These are phyloP conservation scores for Acleris emargana DNA, from an alignment of 2,888 invertebrate genomes.

Conservation along the genomic window DNA sequence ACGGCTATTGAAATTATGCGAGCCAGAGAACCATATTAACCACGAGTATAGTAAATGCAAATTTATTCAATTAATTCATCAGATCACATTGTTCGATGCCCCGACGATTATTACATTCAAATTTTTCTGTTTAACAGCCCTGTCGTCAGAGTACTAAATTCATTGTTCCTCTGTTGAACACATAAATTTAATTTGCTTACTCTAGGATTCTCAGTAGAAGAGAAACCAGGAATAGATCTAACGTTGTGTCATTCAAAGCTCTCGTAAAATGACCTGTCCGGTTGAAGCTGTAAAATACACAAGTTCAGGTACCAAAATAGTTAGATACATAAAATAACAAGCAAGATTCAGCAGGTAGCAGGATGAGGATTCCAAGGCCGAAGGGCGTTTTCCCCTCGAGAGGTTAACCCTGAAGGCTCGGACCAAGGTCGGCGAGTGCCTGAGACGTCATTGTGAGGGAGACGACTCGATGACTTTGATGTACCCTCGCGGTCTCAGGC, in stretches of 20 bases:
- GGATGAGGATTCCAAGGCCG: conserved; percentile 61
- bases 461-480: conserved; percentile 72
- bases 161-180: conserved; percentile 1
- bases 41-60: too few species aligned
- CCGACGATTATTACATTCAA: too few species aligned
- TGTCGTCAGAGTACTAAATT: background rate
- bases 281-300: conserved; percentile 12
- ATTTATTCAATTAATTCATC: too few species aligned
- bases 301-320: conserved; percentile 14
- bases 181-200: conserved; percentile 33
- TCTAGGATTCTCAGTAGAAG: conserved; percentile 18
- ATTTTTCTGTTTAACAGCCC: background rate
- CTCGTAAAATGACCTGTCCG: conserved; percentile 24
- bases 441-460: conserved; percentile 66
- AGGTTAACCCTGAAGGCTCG: conserved; percentile 68
- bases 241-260: conserved; percentile 34
- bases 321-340: conserved; percentile 51
- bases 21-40: too few species aligned
- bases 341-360: conserved; percentile 60
- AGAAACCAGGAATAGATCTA: conserved; percentile 36
- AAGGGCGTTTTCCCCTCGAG: conserved; percentile 64
- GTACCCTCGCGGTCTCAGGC: conserved; percentile 66
- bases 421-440: conserved; percentile 69
- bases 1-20: too few species aligned
- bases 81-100: too few species aligned